Evolutionary conservation across 2,797 vertebrate species (phyloP), one percentile per base, ranked within the genome.

Genomic region (Parambassis ranga): DNA sequence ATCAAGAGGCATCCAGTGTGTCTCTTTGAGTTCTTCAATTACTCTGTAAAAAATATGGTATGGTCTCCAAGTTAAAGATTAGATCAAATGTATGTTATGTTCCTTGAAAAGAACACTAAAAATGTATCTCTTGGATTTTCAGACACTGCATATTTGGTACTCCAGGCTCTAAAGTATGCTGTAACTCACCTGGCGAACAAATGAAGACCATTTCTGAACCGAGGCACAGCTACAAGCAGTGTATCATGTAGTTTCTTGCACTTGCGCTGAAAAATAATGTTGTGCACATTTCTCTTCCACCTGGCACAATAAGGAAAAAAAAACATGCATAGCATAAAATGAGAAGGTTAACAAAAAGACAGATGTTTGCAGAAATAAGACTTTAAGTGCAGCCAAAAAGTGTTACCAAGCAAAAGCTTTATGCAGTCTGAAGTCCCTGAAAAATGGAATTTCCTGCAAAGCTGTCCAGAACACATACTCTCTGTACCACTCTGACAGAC

Each of bases 401-500:
- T 24, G 61, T 80, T 62, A 94, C 95, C 92, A 5, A 27, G 13
- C 56, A 44, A 95, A 92, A 4, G 87, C 52, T 72, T 92, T 94
- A 33, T 11, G 78, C 37, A 92, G 64, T 39, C 87, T 83, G 60
- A 82, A 96, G 47, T 90, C 11, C 50, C 85, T 89, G 79, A 95
- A 95, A 85, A 93, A 94, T 0, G 87, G 79, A 5, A 95, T 90
- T 36, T 76, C 37, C 74, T 90, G 91, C 50, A 96, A 62, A 20
- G 86, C 71, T 4, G 75, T 82, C 93, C 95, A 96, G 24, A 93
- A 53, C n/a, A 83, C 3, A 0, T 84, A 87, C 62, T 95, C 91
- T 24, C 77, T 91, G 73, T 90, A 70, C 95, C 95, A 97, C 22
- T 84, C 81, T 0, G 85, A 80, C 51, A 95, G 82, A 2, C 90